These are phyloP conservation scores for Prinia subflava DNA, from an alignment of 2,113 vertebrate species.

Conservation along the genomic window DNA sequence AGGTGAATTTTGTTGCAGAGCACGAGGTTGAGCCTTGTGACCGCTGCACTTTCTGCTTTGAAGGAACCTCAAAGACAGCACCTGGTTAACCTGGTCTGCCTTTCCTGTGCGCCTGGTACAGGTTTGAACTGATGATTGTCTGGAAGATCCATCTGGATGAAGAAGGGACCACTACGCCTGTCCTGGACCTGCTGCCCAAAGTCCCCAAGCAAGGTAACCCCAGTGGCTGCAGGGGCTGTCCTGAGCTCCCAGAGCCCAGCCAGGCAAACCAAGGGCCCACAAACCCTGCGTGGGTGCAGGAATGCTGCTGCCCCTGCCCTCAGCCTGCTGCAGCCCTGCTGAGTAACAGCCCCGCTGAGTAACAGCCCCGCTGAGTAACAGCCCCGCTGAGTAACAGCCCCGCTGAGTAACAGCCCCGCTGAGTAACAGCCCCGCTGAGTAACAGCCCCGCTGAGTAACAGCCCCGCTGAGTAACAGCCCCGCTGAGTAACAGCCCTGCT, in stretches of 20 bases:
- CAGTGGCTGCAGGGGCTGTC: fast-evolving
- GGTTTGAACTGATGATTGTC: slow-evolving; percentile 74
- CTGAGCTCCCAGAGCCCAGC: background rate
- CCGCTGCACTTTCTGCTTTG: background rate
- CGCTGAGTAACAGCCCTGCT: background rate
- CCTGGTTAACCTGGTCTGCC: background rate
- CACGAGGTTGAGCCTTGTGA: fast-evolving
- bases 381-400: fast-evolving
- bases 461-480: no score
- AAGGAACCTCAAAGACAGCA: background rate
- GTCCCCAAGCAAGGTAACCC: slow-evolving; percentile 70
- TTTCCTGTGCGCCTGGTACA: background rate
- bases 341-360: background rate
- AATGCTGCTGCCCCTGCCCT: background rate
- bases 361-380: no score
- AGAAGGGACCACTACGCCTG: slow-evolving; percentile 69
- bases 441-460: fast-evolving
- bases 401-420: background rate
- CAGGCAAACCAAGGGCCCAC: background rate
- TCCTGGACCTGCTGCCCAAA: slow-evolving; percentile 81
- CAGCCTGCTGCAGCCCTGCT: background rate
- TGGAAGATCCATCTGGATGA: slow-evolving; percentile 77
- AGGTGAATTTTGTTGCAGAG: background rate
- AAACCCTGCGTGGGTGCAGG: background rate
- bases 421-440: no score